Percentiles rank a stretch among this genome's conserved stretches.
phyloP scores from a whole-genome alignment of 2,888 invertebrate species.

The Lasioglossum oenotherae region DNA sequence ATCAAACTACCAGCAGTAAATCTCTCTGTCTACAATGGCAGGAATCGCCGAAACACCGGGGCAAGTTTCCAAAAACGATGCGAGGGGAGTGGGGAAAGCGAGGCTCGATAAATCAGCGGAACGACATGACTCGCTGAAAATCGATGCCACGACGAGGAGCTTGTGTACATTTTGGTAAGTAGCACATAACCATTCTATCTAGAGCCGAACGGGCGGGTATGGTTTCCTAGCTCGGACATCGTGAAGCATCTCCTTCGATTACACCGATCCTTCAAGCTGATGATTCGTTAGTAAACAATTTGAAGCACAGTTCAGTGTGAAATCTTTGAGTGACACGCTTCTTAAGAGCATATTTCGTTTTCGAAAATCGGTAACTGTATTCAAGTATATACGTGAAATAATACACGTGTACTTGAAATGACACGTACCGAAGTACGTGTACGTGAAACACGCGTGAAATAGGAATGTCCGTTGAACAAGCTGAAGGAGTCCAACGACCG shows the following conservation, averaged over 20 bases:
- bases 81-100: background rate
- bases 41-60: background rate
- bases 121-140: conserved; percentile 25
- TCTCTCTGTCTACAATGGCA: background rate
- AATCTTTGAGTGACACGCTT: too few relatives aligned
- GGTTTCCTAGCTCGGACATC: background rate
- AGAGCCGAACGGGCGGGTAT: conserved; percentile 40
- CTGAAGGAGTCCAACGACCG: background rate
- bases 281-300: background rate
- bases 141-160: conserved; percentile 17
- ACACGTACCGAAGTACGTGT: too few relatives aligned
- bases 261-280: background rate
- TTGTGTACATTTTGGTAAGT: conserved; percentile 51
- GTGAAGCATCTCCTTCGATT: background rate
- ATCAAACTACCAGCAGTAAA: background rate
- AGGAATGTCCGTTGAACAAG: too few relatives aligned
- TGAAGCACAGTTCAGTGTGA: too few relatives aligned
- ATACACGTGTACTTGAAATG: too few relatives aligned
- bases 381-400: too few relatives aligned
- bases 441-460: too few relatives aligned
- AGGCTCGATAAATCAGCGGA: conserved; percentile 25
- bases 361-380: too few relatives aligned
- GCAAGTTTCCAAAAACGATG: background rate
- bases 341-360: too few relatives aligned
- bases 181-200: conserved; percentile 52